Conservation (phyloP, 2,113 vertebrate genomes). For the Dromiciops gliroides region DNA sequence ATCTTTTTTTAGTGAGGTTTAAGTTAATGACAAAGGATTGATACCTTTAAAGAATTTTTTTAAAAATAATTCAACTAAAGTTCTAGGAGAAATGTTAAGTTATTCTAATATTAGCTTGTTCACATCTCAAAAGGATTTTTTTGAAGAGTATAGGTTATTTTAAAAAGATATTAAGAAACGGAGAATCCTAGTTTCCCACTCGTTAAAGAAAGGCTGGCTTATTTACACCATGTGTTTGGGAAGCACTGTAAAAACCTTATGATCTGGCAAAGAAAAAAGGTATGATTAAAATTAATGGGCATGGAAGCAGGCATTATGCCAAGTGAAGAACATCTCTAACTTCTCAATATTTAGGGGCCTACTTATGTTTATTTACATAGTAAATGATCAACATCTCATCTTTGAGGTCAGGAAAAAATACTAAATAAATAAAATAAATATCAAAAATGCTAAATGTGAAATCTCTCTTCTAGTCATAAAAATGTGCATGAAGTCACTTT, state of each 20-base stretch:
- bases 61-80: not conserved
- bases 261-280: slow-evolving; percentile 57
- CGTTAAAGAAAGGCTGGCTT: slow-evolving; percentile 59
- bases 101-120: not conserved
- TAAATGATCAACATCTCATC: not conserved
- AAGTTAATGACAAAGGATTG: not conserved
- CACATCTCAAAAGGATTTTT: not conserved
- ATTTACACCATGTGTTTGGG: not conserved
- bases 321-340: not conserved
- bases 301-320: not conserved
- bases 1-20: not conserved
- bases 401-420: not conserved
- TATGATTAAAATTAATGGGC: not conserved
- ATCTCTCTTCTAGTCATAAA: not conserved
- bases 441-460: not conserved
- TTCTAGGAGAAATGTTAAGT: not conserved
- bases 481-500: not conserved
- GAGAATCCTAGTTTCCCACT: slow-evolving; percentile 36
- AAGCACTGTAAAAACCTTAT: not conserved
- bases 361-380: not conserved
- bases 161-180: not conserved
- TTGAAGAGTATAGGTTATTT: not conserved
- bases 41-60: not conserved
- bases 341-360: not conserved
- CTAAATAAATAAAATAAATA: not conserved